Evolutionary conservation across 2,888 invertebrate species (phyloP).

Genomic region (Pristionchus arcanus): DNA sequence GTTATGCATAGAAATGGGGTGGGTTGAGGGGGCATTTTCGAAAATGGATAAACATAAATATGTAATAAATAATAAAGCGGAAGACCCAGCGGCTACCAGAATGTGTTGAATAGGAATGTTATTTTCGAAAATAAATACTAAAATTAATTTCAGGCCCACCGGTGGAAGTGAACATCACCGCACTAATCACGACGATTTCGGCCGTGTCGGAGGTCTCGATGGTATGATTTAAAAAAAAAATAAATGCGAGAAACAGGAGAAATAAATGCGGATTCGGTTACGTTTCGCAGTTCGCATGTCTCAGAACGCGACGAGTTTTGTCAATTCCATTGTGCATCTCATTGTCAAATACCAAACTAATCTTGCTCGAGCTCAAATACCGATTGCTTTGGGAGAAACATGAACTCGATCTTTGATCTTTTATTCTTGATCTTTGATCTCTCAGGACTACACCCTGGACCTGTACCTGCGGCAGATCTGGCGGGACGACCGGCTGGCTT

Average conservation of each 20-base stretch:
- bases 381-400: not conserved
- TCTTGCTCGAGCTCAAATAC: not conserved
- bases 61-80: not conserved
- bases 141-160: constrained; percentile 72
- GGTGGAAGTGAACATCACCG: constrained; percentile 78
- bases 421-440: not conserved
- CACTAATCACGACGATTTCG: constrained; percentile 78
- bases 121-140: not conserved
- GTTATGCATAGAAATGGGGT: not conserved
- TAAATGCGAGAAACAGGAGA: too few species aligned
- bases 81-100: not conserved
- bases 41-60: not conserved
- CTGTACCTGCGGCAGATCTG: constrained; percentile 78
- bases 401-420: not conserved
- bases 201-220: constrained; percentile 79
- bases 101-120: not conserved
- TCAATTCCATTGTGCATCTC: not conserved
- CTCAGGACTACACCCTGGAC: constrained; percentile 78
- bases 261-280: too few species aligned
- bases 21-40: not conserved
- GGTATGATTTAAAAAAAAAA: too few species aligned
- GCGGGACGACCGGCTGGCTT: constrained; percentile 76
- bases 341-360: not conserved
- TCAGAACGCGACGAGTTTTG: not conserved
- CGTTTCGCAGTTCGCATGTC: not conserved